These are phyloP conservation scores for Salvelinus sp. DNA, from an alignment of 2,113 vertebrate species.

Conservation along the genomic window DNA sequence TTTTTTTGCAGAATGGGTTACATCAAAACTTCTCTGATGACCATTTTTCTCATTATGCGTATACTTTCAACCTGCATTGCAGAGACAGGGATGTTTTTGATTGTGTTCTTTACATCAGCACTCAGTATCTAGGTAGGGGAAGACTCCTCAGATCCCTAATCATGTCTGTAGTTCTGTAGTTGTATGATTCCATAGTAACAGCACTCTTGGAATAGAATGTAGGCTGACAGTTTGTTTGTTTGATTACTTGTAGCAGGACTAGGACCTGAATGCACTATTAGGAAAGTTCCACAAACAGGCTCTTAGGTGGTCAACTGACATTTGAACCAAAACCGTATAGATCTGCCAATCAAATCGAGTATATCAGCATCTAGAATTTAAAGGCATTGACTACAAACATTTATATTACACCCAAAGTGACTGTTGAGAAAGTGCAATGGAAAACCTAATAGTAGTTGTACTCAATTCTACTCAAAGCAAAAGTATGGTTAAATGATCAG, in stretches of 20 bases:
- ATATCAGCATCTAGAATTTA: not conserved
- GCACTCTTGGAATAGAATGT: not conserved
- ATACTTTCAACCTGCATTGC: slow-evolving; percentile 43
- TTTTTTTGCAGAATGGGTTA: slow-evolving; percentile 62
- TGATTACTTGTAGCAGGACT: not conserved
- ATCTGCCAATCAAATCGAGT: too few species aligned
- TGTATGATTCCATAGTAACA: not conserved
- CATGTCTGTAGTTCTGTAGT: not conserved
- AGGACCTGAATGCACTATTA: too few species aligned
- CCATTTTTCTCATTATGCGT: slow-evolving; percentile 45
- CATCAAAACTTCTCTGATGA: slow-evolving; percentile 65
- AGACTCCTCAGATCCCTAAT: slow-evolving; percentile 46
- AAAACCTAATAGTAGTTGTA: not conserved
- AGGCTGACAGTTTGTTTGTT: not conserved
- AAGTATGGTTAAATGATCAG: slow-evolving; percentile 57
- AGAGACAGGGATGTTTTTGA: slow-evolving; percentile 37
- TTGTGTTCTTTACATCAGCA: slow-evolving; percentile 45
- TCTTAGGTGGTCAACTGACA: too few species aligned
- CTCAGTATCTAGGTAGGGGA: slow-evolving; percentile 11
- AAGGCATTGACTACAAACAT: not conserved
- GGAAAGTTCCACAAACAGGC: too few species aligned
- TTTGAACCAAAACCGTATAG: too few species aligned
- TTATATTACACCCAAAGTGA: not conserved
- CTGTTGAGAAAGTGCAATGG: slow-evolving; percentile 1
- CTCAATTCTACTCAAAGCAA: slow-evolving; percentile 15